A percentile compares a stretch with the other conserved stretches of the same genome.
These are phyloP conservation scores for Rhombomys opimus DNA, from an alignment of 2,113 vertebrate genomes.

Conservation along the genomic window DNA sequence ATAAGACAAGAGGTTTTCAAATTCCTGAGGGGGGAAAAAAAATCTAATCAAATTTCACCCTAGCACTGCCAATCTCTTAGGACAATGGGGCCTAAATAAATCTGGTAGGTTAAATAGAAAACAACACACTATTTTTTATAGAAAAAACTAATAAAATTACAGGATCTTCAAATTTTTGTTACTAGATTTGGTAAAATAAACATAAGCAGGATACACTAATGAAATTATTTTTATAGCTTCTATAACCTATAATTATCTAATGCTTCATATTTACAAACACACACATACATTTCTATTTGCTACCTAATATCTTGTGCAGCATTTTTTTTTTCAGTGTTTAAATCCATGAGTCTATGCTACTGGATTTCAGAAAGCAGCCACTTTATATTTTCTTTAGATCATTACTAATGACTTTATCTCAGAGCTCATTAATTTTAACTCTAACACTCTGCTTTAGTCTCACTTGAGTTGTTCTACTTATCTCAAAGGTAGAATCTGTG, in stretches of 20 bases:
- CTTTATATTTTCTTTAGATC: constrained; percentile 57
- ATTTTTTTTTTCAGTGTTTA: constrained; percentile 43
- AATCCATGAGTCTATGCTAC: constrained; percentile 47
- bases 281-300: constrained; percentile 26
- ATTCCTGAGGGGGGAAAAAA: constrained; percentile 54
- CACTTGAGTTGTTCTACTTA: constrained; percentile 71
- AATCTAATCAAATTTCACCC: constrained; percentile 66
- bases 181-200: constrained; percentile 49
- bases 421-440: constrained; percentile 74
- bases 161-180: constrained; percentile 46
- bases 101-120: constrained; percentile 57
- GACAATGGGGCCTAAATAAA: constrained; percentile 48
- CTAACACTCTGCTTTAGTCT: constrained; percentile 60
- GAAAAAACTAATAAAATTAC: constrained; percentile 24
- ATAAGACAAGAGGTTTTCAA: constrained; percentile 63
- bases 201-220: constrained; percentile 42
- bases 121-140: constrained; percentile 52
- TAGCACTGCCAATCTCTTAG: constrained; percentile 52
- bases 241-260: constrained; percentile 48
- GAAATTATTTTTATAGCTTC: constrained; percentile 47
- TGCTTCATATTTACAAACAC: constrained; percentile 14
- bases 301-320: constrained; percentile 55
- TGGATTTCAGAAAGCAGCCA: constrained; percentile 63
- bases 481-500: constrained; percentile 75
- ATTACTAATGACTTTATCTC: constrained; percentile 65